Base-by-base conservation (phyloP, 1,140 invertebrate species). In the Drosophila oshimai region DNA sequence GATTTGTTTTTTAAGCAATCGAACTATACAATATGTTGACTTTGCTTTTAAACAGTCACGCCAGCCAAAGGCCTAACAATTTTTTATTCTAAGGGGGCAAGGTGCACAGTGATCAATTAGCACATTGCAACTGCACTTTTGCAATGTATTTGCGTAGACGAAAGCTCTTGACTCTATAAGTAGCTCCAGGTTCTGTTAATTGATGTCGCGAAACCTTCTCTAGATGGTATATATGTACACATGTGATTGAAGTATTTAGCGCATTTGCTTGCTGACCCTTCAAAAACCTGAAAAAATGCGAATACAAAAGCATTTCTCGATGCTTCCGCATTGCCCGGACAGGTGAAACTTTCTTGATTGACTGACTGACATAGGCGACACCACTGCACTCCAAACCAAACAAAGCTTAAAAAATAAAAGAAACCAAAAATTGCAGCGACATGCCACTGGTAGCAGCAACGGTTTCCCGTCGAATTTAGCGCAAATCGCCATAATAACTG, bases 271-370 rank as follows among this genome's bases (percentile, higher is more conserved):
- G 68, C 68, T 72, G 67, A 72, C 54, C 67, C 39, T 39, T 20
- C 45, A 34, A 28, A 67, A 61, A 42, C n/a, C 15, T 57, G 36
- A 44, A 70, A 69, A 41, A 70, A 70, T 65, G 57, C 58, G 18
- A 64, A 13, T 44, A 26, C 50, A 57, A 39, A 36, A 17, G 61
- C 36, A 37, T 18, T 71, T 68, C 20, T 28, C 10, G 17, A 29
- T 26, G 50, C 45, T 72, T 72, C 68, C 68, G 68, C 68, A 61
- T 72, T 72, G 24, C 24, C 6, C 10, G 20, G 68, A 61, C 67
- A 61, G 55, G 44, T 72, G 67, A 60, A 71, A 71, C 64, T 49
- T 53, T 68, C 33, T 34, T 31, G 41, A 71, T 60, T 49, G 62
- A 57, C 50, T 49, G 62, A 57, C 50, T 45, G 65, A 69, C 65